Evolutionary conservation across 2,797 vertebrate species (phyloP), one percentile per base, ranked within the genome.

Genomic region (Poecile montanus): DNA sequence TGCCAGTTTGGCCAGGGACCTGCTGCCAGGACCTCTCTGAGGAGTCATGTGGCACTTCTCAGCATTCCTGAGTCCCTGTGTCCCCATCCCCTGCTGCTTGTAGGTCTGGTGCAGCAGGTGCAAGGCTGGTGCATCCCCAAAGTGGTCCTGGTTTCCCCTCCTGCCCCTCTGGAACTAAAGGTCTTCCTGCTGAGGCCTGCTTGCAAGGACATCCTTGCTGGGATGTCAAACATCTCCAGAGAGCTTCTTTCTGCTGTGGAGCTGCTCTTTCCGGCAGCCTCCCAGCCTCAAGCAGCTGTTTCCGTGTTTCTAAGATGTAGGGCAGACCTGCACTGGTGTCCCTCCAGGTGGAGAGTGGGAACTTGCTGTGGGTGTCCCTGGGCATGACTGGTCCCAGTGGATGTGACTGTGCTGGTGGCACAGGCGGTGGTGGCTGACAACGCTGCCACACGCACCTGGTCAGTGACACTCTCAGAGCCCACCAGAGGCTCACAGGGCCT

Each of bases 381-480:
- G 61, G 26, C n/a, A 12, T 1, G 11, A 38, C 13, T 53, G 40
- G 25, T 42, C 42, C 9, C n/a, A 22, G 54, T 0, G 45, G 54
- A 20, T 36, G 32, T 47, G 20, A 32, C 22, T 26, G 54, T 42
- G 79, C 20, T 17, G 38, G 10, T 17, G 34, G 53, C 32, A 44
- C 40, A 38, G 56, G 58, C 15, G 15, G 26, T 16, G 79, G n/a
- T 44, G 25, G 34, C 67, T 57, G 83, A 58, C 65, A 73, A 7
- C 16, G 5, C 60, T 89, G 36, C 45, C 30, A 22, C 7, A 4
- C 3, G 0, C 18, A 9, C 19, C 16, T 27, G 8, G 9, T 17
- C 54, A 20, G 45, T 62, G 76, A 50, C 38, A 60, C 53, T 30
- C 21, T 78, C 2, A 0, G 74, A 54, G 26, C 56, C 51, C 30